Conservation (phyloP, 92 coral and sea anemone species). For the Zoanthus sansibaricus region DNA sequence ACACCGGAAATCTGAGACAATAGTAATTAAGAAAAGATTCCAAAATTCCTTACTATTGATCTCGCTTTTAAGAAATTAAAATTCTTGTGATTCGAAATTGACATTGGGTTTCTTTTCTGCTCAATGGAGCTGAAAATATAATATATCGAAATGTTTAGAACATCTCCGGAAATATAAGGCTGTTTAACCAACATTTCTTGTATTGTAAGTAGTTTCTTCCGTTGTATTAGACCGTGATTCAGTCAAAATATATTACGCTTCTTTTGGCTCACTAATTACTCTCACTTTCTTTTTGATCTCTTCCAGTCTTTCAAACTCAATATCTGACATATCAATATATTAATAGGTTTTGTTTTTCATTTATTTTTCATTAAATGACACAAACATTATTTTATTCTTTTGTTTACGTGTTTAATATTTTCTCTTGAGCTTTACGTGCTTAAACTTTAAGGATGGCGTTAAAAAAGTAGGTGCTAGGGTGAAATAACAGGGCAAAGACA, state of each 20-base stretch:
- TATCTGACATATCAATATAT: background rate
- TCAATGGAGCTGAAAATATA: background rate
- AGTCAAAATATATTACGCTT: too few species aligned
- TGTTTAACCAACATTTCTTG: too few species aligned
- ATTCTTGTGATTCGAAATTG: constrained; percentile 24
- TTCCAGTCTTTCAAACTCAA: background rate
- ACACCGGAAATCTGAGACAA: background rate
- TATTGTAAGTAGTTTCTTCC: too few species aligned
- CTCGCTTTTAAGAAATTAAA: background rate
- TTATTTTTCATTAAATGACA: background rate
- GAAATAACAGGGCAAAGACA: too few species aligned
- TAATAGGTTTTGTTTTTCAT: background rate
- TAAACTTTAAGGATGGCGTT: too few species aligned
- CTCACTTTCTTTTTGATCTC: background rate
- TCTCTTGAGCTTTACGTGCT: background rate
- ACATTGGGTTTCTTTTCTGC: background rate
- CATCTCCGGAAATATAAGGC: background rate
- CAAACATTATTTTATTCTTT: background rate
- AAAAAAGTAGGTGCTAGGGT: too few species aligned
- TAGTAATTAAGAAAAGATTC: background rate
- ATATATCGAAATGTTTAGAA: background rate
- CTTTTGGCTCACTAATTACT: too few species aligned
- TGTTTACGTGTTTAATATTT: background rate
- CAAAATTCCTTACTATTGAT: background rate
- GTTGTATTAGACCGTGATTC: too few species aligned